Evolutionary conservation across 2,888 invertebrate genomes (phyloP), one percentile per base, ranked within the genome.

Genomic region (Bellardia pandia): DNA sequence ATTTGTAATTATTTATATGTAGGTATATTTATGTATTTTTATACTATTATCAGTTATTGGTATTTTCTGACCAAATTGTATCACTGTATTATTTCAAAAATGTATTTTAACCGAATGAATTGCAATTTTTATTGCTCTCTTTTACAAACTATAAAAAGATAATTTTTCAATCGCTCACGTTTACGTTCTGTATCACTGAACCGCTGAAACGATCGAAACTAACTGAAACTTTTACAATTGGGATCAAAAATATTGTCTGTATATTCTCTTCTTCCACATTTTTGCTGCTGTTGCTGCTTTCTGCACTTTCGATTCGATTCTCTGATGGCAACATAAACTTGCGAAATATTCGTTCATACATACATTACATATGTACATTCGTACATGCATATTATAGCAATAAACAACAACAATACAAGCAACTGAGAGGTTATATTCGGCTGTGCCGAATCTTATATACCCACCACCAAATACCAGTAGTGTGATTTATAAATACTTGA

Each of bases 171-270:
- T 74, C 74, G 53, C 68, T 69, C 71, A 78, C 74, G 62, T 48
- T 53, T 56, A 69, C 62, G 51, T 72, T 79, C 56, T 71, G 8
- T 80, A 7, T 66, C 79, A 83, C 76, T 83, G 76, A 79, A 76
- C 76, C 79, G 83, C 56, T 80, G 79, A 84, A 84, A 71, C 64
- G 64, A 83, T 79, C 75, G 42, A 80, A 86, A 80, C 76, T 66
- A 66, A 86, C 86, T 86, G 42, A 86, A 81, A 76, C 23, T 68
- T 78, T 78, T 42, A 48, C 33, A 84, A 33, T 48, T 58, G 33
- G 48, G 76, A 77, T 68, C 68, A 58, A 66, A 58, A 68, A 68
- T 75, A 33, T 53, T 80, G 53, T 66, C 9, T 66, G 33, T 23
- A 48, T 48, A 62, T 53, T 79, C 79, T 79, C 77, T 75, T 86